Evolutionary conservation across 2,888 invertebrate genomes (phyloP), one percentile per base, ranked within the genome.

Genomic region (Rhimphoctona megacephalus): DNA sequence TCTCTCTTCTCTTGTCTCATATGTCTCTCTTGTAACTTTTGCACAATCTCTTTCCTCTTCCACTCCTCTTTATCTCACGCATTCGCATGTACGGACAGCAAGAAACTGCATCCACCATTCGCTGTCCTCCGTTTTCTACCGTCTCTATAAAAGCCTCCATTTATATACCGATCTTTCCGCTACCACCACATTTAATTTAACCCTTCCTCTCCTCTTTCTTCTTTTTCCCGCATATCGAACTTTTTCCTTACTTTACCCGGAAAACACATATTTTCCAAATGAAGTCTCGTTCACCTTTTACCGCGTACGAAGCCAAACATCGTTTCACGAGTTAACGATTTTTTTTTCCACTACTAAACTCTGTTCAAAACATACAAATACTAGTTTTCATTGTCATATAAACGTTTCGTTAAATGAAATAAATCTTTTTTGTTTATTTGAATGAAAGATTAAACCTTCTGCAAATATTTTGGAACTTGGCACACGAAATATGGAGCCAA

Each of bases 21-120:
- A 14, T 43, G 67, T 81, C 84, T 87, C 77, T 82, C 73, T 85
- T 54, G 33, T 69, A 52, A 72, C 83, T 81, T 80, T 82, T 43
- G 57, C 73, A 82, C 83, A 70, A 73, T 86, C 82, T 83, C 83
- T 84, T 79, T 87, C 74, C 81, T 87, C 85, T 83, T 81, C 66
- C 61, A 82, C 83, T 61, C 84, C 87, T 87, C 80, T 90, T 90
- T 92, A 91, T 92, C 92, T 91, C 91, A 92, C 92, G 92, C 91
- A 91, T 91, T 92, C 91, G 88, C 85, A 85, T 89, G 86, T 83
- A 87, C 78, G 74, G 77, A 77, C 70, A 77, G 70, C 64, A 81
- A 85, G 83, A 86, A 88, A 83, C 86, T 83, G 86, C 85, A 88
- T 85, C 74, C 85, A 86, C 80, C 67, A 54, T 77, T 52, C 76